Base-by-base conservation (phyloP, 2,797 vertebrate species). In the Gymnothorax javanicus region DNA sequence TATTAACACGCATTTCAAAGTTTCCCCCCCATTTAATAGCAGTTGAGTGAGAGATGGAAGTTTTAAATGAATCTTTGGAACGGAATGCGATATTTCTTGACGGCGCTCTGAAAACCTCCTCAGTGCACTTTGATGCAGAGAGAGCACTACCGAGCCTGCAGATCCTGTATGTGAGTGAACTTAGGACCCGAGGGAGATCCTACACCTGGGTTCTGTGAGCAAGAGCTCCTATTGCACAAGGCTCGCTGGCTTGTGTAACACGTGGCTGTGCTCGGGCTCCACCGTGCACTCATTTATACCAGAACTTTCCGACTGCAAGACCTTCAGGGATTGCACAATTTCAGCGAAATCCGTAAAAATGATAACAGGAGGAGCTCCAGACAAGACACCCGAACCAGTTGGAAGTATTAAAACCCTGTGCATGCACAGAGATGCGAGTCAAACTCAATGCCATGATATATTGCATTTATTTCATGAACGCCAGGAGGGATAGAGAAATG, bases 321-420 rank as follows among this genome's bases (percentile, higher is more conserved):
- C 23, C 83, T 85, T 89, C 33, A 87, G 84, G 85, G 57, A 67
- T 90, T 89, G 87, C 84, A 86, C 86, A 88, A 89, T 69, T 75
- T 79, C 33, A 75, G 86, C 69, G 81, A 84, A n/a, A 85, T 75
- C 13, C 25, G 12, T 27, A 9, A 57, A 59, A 33, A 75, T 17
- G 2, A 75, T 11, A 57, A 17, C n/a, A 59, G 20, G 59, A 58
- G 27, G 9, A 58, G n/a, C 33, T 71, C 50, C n/a, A 17, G 23
- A 59, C 50, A 20, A 20, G 27, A 50, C 27, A 73, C 13, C 60
- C 7, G 25, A n/a, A 84, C 20, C 60, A 71, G 60, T 82, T 33
- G 25, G 52, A 25, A 52, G 81, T 57, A 64, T 27, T 58, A 64
- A 52, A 82, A 57, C 75, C 64, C 50, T 8, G 67, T 15, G 50